Evolutionary conservation across 2,113 vertebrate species (phyloP), one percentile per base, ranked within the genome.

Genomic region (Hucho hucho): DNA sequence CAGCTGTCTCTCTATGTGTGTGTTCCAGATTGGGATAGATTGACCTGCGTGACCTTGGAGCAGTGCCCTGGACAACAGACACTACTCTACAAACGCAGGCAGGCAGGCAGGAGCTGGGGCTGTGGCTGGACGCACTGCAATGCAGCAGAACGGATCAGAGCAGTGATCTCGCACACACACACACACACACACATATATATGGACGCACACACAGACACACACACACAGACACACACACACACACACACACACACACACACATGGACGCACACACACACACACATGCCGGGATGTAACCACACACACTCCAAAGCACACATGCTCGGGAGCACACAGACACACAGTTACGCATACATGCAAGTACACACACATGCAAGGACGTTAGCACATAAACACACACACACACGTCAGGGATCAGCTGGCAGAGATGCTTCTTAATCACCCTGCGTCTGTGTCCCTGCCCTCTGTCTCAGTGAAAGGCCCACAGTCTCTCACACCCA

Each of bases 131-230:
- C 77, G 73, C 89, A 88, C 92, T 93, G 92, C 92, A 93, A 89
- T 93, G 92, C 92, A 93, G 91, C 84, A 92, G 89, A 89, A 90
- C 81, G 77, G 84, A 88, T 84, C 87, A 75, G 84, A 74, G 75
- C 87, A 87, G 86, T 76, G 74, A 71, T 84, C 80, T 77, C 78
- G 80, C 82, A 70, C 79, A 14, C 83, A 66, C 79, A 63, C 81
- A 49, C 72, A 71, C 74, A 61, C 49, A 58, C 32, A 28, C 64
- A 56, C n/a, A n/a, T n/a, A n/a, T n/a, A n/a, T n/a, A n/a, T n/a
- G n/a, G n/a, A n/a, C n/a, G n/a, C n/a, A n/a, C 24, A 4, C 4
- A 46, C 69, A 68, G 65, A 81, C 46, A 79, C 79, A 28, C 32
- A 13, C 37, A 53, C 53, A 64, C 58, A 53, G 3, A 29, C 32